Evolutionary conservation across 2,797 vertebrate genomes (phyloP).

Genomic region (Hippopotamyrus pictus): DNA sequence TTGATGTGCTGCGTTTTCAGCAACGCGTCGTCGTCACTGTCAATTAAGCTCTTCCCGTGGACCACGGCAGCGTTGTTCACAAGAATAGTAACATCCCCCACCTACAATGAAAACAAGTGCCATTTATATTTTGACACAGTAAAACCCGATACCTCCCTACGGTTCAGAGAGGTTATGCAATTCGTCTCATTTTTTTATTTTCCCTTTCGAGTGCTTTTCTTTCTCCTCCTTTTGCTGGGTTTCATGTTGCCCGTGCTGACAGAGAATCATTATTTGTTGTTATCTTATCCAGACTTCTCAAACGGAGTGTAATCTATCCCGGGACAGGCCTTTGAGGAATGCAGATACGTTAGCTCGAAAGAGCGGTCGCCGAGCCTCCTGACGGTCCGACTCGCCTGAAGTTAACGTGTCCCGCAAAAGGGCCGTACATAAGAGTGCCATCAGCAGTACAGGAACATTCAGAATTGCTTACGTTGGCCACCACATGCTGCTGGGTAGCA

Average conservation of each 20-base stretch:
- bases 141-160: not conserved
- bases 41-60: slow-evolving; percentile 89
- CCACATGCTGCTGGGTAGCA: not conserved
- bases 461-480: not conserved
- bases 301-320: slow-evolving; percentile 11
- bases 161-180: slow-evolving; percentile 7
- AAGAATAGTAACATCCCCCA: slow-evolving; percentile 91
- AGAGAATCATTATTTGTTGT: slow-evolving; percentile 15
- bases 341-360: not conserved
- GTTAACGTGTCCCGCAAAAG: not conserved
- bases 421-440: not conserved
- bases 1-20: slow-evolving; percentile 96
- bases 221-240: not conserved
- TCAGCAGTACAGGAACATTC: not conserved
- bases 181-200: not conserved
- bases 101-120: slow-evolving; percentile 53
- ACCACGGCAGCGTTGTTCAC: slow-evolving; percentile 98
- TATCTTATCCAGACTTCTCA: slow-evolving; percentile 21
- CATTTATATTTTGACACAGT: not conserved
- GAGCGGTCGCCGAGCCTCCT: not conserved
- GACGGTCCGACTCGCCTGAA: not conserved
- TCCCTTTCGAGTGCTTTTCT: not conserved
- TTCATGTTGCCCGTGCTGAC: not conserved
- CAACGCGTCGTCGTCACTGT: slow-evolving; percentile 90
- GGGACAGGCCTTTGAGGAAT: not conserved